Evolutionary conservation across 2,888 invertebrate species (phyloP).

Genomic region (Parasteatoda lunata): DNA sequence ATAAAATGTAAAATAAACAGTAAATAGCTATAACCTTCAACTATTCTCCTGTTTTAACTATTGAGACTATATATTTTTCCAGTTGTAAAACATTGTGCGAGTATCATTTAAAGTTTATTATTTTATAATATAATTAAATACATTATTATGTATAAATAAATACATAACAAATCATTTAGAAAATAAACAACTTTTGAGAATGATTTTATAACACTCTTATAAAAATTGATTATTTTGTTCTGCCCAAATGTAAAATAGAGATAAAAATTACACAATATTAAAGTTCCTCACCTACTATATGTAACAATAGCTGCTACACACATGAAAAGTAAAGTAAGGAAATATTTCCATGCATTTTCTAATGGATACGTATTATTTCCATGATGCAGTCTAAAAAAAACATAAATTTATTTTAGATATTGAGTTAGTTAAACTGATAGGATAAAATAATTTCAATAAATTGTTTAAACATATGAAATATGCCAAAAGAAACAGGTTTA

Average conservation of each 20-base stretch:
- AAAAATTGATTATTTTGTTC: not conserved
- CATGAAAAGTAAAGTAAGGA: conserved; percentile 72
- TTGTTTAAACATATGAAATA: too few species aligned
- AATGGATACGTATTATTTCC: conserved; percentile 86
- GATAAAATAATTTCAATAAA: too few species aligned
- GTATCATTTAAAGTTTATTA: too few species aligned
- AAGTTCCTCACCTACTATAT: conserved; percentile 74
- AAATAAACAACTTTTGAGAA: not conserved
- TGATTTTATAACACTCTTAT: not conserved
- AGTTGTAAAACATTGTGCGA: too few species aligned
- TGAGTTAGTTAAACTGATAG: too few species aligned
- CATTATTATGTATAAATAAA: not conserved
- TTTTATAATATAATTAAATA: too few species aligned
- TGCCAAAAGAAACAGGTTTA: too few species aligned
- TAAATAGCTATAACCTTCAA: too few species aligned
- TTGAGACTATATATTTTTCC: too few species aligned
- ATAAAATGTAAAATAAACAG: too few species aligned
- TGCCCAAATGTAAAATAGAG: too few species aligned
- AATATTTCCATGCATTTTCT: conserved; percentile 81
- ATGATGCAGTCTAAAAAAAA: conserved; percentile 82
- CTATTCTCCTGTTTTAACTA: too few species aligned
- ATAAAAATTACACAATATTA: not conserved
- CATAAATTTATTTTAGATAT: not conserved
- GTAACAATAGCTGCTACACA: conserved; percentile 62
- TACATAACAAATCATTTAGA: not conserved